Conservation (phyloP, 2,797 vertebrate genomes). For the Eptatretus atami region DNA sequence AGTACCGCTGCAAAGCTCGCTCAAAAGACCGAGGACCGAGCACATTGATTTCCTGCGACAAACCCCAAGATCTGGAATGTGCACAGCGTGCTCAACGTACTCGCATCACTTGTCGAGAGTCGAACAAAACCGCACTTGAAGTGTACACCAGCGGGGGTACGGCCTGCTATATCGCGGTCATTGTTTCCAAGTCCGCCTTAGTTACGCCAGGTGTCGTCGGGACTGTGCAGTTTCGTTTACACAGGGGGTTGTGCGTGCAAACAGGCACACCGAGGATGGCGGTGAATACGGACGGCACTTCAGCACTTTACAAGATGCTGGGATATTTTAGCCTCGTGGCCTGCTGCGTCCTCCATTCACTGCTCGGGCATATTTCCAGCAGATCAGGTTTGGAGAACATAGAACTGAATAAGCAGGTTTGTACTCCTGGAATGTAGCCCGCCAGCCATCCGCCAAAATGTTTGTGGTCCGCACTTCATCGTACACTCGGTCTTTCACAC, state of each 20-base stretch:
- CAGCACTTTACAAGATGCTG: slow-evolving; percentile 90
- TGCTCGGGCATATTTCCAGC: slow-evolving; percentile 96
- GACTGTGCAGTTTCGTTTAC: neutral
- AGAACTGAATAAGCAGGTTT: slow-evolving; percentile 92
- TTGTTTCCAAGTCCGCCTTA: neutral
- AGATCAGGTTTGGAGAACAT: slow-evolving; percentile 93
- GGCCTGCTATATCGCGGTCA: slow-evolving; percentile 3
- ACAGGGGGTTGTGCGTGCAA: neutral
- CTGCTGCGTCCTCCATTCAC: slow-evolving; percentile 68
- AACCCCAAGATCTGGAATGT: slow-evolving; percentile 99
- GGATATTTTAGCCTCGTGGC: slow-evolving; percentile 95
- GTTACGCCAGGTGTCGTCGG: neutral
- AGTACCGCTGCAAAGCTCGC: slow-evolving; percentile 93
- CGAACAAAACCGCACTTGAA: slow-evolving; percentile 92
- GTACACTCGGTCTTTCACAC: no score
- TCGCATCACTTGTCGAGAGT: slow-evolving; percentile 92
- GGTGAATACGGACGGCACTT: slow-evolving; percentile 88
- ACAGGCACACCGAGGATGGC: slow-evolving; percentile 87
- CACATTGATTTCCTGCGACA: slow-evolving; percentile 73
- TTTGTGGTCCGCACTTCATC: no score
- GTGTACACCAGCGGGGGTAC: slow-evolving; percentile 91
- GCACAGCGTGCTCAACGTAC: slow-evolving; percentile 82
- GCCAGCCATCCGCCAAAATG: no score
- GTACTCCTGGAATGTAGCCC: no score
- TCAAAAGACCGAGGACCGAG: slow-evolving; percentile 81